Base-by-base conservation (phyloP, 2,797 vertebrate species). In the Tiaroga cobitis region DNA sequence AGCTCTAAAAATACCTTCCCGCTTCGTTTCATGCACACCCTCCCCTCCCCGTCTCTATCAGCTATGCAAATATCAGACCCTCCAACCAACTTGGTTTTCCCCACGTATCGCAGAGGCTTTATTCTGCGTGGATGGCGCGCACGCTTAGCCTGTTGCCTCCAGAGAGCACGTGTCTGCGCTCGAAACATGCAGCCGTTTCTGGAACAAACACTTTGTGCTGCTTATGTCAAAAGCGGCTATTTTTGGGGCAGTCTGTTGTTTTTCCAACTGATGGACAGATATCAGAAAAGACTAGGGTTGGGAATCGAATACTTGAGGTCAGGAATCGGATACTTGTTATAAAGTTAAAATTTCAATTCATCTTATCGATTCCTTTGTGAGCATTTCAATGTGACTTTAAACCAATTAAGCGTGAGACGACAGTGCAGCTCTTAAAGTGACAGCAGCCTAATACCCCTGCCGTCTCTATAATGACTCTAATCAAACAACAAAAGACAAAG, bases 1-100 rank as follows among this genome's bases (percentile, higher is more conserved):
- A 84, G 90, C 87, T 92, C 92, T 93, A 95, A 94, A 94, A 94
- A 94, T 94, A 94, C 85, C 77, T 81, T 51, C 9, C 79, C 72
- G 88, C 59, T 56, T 83, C 63, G 70, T 87, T 90, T 80, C 85
- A 87, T 87, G 49, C 81, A 15, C 43, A 46, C 4, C 67, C 18
- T 85, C 90, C 91, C 88, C 81, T 90, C 67, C 81, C 10, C 46
- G 83, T 90, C 92, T 93, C 89, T 84, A 90, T 88, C 90, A 92
- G 90, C 89, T 88, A 93, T 92, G 91, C 92, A 93, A 92, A 93
- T 93, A 91, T 67, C 78, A 88, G 49, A 61, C 76, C 46, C 37
- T 75, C 86, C 81, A 79, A 69, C 85, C 85, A 81, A 86, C 84
- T 91, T 90, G 90, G 86, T 88, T 91, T 89, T 76, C 77, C 88